These are phyloP conservation scores for Trichopria drosophilae DNA, from an alignment of 2,888 invertebrate genomes.

Conservation along the genomic window DNA sequence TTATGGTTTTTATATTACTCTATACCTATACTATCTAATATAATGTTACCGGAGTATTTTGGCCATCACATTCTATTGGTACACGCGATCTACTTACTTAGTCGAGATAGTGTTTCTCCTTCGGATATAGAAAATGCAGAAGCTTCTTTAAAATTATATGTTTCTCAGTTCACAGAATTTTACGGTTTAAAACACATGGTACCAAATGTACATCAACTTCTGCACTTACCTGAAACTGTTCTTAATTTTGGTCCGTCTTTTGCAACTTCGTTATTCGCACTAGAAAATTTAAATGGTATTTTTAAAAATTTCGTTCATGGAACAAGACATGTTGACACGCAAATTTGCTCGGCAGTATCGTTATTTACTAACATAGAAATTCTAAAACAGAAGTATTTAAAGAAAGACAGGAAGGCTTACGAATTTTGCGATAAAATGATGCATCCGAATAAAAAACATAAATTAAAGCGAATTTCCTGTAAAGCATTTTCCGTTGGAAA, in stretches of 20 bases:
- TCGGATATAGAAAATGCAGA: slow-evolving; percentile 24
- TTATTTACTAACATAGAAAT: slow-evolving; percentile 17
- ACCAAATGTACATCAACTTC: slow-evolving; percentile 32
- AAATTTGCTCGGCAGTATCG: slow-evolving; percentile 25
- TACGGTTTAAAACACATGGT: slow-evolving; percentile 32
- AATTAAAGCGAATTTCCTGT: too few relatives aligned
- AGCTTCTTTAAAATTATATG: slow-evolving; percentile 19
- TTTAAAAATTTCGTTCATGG: slow-evolving; percentile 29
- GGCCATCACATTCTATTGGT: slow-evolving; percentile 33
- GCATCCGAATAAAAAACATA: too few relatives aligned
- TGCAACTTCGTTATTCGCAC: slow-evolving; percentile 30
- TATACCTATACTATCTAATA: slow-evolving; percentile 27
- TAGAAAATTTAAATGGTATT: slow-evolving; percentile 32
- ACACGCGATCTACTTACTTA: slow-evolving; percentile 26
- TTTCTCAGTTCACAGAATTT: slow-evolving; percentile 25
- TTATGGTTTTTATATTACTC: slow-evolving; percentile 33
- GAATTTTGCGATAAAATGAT: too few relatives aligned
- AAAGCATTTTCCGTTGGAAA: too few relatives aligned
- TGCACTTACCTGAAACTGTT: slow-evolving; percentile 33
- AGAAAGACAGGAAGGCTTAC: too few relatives aligned
- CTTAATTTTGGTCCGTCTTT: slow-evolving; percentile 29
- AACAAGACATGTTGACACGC: slow-evolving; percentile 24
- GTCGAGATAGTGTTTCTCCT: slow-evolving; percentile 25
- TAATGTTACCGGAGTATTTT: slow-evolving; percentile 32
- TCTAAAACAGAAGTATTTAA: slow-evolving; percentile 4